Base-by-base conservation (phyloP, 2,797 vertebrate genomes). In the Tangara arthus region DNA sequence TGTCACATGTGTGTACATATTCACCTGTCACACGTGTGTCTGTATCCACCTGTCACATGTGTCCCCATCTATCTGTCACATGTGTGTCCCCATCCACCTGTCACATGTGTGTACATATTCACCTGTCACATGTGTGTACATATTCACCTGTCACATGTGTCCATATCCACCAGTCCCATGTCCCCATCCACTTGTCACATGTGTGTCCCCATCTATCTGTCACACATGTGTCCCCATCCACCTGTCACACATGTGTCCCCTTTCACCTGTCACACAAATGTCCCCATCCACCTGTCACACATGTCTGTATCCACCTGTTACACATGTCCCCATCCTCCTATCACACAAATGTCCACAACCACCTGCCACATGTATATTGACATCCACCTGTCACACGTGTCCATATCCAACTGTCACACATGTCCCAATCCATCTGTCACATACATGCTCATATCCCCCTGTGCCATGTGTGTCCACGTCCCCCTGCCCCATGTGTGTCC, bases 91-190 rank as follows among this genome's bases (percentile, higher is more conserved):
- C 0, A 57, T 2, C 34, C 12, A 26, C 30, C 10, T 41, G 11
- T 6, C 35, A 34, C 59, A 28, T 0, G 1, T 4, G 2, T 42
- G 9, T 28, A 6, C 18, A 0, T 0, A 41, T 8, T 10, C 5
- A 12, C 6, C 2, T 30, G 64, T 37, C 34, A 39, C 21, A 23
- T 9, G 20, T 8, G 21, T 46, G 22, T 47, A 8, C 47, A 0
- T 1, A 49, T 50, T 26, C 9, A 50, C 15, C 26, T 16, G 26
- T 27, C 13, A 23, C 7, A 3, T 9, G 1, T 44, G 26, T 5
- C 39, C 16, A 15, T 17, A 24, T 9, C 11, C 18, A 8, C 50
- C 21, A 20, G n/a, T 16, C 56, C 1, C 15, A 26, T 32, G 12
- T 5, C 39, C 16, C 18, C 19, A 24, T 9, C 11, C 18, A 8